These are phyloP conservation scores for Chloroceryle aenea DNA, from an alignment of 2,113 vertebrate species.

Conservation along the genomic window DNA sequence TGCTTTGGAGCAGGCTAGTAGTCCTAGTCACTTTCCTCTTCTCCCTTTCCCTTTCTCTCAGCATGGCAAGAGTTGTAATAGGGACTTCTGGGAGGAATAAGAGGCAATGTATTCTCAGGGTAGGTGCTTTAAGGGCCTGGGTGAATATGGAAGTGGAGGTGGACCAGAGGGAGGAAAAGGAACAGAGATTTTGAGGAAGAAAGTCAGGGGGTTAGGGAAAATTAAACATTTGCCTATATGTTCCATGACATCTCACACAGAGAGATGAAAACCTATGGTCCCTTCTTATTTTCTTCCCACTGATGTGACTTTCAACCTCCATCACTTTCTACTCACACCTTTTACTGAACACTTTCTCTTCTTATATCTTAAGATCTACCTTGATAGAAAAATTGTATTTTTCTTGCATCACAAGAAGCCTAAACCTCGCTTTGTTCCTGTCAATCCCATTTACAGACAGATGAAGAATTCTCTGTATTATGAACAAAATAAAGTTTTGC, in stretches of 20 bases:
- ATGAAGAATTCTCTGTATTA: background rate
- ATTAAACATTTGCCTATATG: background rate
- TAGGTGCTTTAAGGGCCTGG: background rate
- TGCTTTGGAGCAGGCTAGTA: background rate
- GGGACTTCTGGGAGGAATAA: background rate
- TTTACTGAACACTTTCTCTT: background rate
- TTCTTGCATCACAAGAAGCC: background rate
- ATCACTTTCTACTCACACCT: background rate
- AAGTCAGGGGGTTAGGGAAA: background rate
- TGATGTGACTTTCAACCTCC: background rate
- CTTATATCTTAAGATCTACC: background rate
- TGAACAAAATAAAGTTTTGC: background rate
- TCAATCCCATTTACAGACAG: background rate
- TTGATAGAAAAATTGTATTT: background rate
- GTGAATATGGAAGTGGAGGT: background rate
- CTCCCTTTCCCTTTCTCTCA: background rate
- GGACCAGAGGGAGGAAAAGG: background rate
- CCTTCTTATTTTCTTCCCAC: background rate
- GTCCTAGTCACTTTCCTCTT: background rate
- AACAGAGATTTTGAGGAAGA: background rate
- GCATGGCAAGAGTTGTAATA: background rate
- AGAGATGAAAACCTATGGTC: background rate
- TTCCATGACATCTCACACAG: background rate
- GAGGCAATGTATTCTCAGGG: fast-evolving
- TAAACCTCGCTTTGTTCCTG: background rate